phyloP scores from a whole-genome alignment of 2,797 vertebrate species.

The Emydoidea blandingii region DNA sequence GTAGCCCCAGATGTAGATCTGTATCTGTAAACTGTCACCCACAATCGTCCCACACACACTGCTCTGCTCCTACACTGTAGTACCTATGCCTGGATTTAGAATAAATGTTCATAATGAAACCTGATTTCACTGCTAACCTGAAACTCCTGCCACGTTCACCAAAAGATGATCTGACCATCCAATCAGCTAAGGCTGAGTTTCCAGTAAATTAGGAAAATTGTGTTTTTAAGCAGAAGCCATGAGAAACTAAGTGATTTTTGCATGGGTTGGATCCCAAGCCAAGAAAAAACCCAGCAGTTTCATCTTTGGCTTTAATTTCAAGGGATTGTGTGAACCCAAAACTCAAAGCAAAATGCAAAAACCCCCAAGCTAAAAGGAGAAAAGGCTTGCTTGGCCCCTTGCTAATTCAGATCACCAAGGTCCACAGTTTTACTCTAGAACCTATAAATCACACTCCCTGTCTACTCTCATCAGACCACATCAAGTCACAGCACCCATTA shows the following conservation, averaged over 20 bases:
- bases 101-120: neutral
- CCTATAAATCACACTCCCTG: neutral
- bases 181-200: neutral
- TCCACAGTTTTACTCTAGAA: neutral
- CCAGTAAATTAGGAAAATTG: neutral
- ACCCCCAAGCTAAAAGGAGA: rapidly evolving
- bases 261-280: neutral
- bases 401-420: neutral
- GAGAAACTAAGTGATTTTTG: neutral
- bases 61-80: neutral
- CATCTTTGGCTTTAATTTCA: neutral
- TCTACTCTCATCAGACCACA: neutral
- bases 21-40: neutral
- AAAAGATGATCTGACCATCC: neutral
- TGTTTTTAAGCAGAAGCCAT: neutral
- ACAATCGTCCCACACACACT: neutral
- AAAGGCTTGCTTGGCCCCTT: neutral
- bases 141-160: neutral
- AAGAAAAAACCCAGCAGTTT: neutral
- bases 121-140: neutral
- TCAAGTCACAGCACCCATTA: neutral
- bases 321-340: neutral
- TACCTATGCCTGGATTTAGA: neutral
- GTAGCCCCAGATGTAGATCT: neutral
- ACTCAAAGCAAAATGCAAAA: neutral